These are phyloP conservation scores for Brienomyrus longianalis DNA, from an alignment of 2,113 vertebrate species.

Conservation along the genomic window DNA sequence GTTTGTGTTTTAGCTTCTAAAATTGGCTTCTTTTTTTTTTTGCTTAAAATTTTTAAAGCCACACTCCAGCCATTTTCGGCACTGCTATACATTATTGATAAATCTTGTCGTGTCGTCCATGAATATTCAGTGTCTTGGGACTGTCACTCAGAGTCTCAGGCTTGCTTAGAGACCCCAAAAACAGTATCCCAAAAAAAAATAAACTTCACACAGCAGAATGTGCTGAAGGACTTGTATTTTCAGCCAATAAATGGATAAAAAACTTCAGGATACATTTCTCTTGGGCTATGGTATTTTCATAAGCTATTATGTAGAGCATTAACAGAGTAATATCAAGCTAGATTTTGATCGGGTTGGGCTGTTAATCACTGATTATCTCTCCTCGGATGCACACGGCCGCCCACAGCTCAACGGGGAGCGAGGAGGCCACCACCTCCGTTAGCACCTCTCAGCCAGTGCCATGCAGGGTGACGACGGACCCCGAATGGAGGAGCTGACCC, in stretches of 20 bases:
- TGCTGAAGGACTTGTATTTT: neutral
- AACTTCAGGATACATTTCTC: neutral
- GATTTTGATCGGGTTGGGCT: neutral
- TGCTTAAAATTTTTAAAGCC: neutral
- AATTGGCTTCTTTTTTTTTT: neutral
- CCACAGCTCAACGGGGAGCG: neutral
- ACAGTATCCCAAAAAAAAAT: neutral
- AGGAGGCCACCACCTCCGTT: neutral
- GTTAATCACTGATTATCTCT: neutral
- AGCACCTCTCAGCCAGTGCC: neutral
- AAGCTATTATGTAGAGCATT: neutral
- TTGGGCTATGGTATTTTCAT: neutral
- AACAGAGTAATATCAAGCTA: neutral
- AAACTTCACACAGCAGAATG: neutral
- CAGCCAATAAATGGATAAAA: neutral
- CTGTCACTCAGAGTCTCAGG: neutral
- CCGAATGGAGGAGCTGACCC: neutral
- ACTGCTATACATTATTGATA: neutral
- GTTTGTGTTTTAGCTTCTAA: neutral
- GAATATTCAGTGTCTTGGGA: neutral
- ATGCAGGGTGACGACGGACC: neutral
- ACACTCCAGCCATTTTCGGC: neutral
- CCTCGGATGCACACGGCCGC: neutral
- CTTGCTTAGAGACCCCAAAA: neutral
- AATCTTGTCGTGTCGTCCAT: neutral